These are phyloP conservation scores for Punctoribates punctum DNA, from an alignment of 2,888 invertebrate species.

Conservation along the genomic window DNA sequence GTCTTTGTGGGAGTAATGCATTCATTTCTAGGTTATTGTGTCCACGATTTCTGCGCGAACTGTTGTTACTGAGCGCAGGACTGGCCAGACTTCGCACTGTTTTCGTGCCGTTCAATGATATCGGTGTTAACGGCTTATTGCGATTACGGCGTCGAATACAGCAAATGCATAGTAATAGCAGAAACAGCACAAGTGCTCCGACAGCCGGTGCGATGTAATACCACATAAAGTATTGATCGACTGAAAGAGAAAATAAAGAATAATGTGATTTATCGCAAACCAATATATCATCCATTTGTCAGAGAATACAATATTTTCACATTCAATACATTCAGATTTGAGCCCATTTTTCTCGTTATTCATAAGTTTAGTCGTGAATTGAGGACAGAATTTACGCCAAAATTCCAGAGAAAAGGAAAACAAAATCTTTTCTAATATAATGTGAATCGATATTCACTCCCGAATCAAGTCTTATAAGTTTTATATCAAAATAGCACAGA, in stretches of 20 bases:
- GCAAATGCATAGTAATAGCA: conserved; percentile 49
- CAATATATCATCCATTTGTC: conserved; percentile 25
- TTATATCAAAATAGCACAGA: no score
- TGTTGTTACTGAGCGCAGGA: conserved; percentile 30
- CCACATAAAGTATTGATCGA: conserved; percentile 70
- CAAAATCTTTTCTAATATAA: no score
- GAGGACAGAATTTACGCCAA: background rate
- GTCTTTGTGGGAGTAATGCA: conserved; percentile 61
- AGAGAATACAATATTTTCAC: background rate
- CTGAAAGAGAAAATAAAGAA: conserved; percentile 54
- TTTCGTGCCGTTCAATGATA: conserved; percentile 19
- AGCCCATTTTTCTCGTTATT: background rate
- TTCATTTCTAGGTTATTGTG: conserved; percentile 69
- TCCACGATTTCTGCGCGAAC: conserved; percentile 29
- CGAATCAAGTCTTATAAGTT: no score
- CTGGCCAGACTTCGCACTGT: conserved; percentile 9
- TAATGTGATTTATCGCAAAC: background rate
- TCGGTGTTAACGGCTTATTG: conserved; percentile 50
- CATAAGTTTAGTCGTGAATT: background rate
- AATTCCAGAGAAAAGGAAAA: no score
- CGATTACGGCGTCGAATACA: conserved; percentile 50
- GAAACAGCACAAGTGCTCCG: conserved; percentile 51
- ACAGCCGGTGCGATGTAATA: conserved; percentile 65
- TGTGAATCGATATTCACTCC: background rate
- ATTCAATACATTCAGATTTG: background rate